phyloP scores from a whole-genome alignment of 2,113 vertebrate genomes.

The Psephotus haematonotus region DNA sequence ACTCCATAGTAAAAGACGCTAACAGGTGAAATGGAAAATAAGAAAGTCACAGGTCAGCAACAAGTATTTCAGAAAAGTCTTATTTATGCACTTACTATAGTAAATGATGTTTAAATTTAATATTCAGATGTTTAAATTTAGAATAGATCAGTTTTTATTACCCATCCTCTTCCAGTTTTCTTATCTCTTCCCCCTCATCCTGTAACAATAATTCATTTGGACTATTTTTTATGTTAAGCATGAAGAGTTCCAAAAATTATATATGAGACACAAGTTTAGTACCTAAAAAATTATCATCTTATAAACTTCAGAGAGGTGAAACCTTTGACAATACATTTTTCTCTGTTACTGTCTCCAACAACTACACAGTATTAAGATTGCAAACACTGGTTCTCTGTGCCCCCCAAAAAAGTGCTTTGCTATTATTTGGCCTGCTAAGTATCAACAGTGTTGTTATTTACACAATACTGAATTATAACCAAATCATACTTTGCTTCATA shows the following conservation, averaged over 20 bases:
- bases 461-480: neutral
- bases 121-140: neutral
- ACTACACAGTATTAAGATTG: neutral
- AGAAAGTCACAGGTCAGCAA: neutral
- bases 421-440: neutral
- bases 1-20: neutral
- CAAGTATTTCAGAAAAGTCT: neutral
- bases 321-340: constrained; percentile 31
- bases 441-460: neutral
- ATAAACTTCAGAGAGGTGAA: constrained; percentile 32
- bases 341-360: neutral
- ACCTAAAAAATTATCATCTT: neutral
- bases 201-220: neutral
- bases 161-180: neutral
- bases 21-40: neutral
- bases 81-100: neutral
- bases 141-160: constrained; percentile 3
- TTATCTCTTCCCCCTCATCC: neutral
- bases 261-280: neutral
- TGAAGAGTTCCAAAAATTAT: neutral
- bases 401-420: neutral
- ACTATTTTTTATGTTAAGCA: neutral
- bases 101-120: neutral
- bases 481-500: neutral
- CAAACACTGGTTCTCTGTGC: neutral